These are phyloP conservation scores for Salvelinus sp. DNA, from an alignment of 2,113 vertebrate species.

Conservation along the genomic window DNA sequence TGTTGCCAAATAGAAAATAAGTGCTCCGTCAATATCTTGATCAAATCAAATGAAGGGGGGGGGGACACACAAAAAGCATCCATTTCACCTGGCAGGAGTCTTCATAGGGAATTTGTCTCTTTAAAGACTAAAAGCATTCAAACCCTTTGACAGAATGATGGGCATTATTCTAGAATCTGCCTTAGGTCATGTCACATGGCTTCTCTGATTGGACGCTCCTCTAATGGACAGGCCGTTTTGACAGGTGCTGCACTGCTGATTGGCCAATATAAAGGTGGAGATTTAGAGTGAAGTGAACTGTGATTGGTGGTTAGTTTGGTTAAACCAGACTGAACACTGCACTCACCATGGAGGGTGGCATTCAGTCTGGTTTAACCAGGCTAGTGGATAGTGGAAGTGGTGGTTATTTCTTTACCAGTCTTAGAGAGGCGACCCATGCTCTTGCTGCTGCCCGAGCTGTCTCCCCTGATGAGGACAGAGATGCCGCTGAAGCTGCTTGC, in stretches of 20 bases:
- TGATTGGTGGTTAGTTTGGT: neutral
- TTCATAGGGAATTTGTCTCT: neutral
- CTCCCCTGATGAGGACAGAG: slow-evolving; percentile 85
- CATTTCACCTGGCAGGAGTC: neutral
- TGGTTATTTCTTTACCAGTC: slow-evolving; percentile 69
- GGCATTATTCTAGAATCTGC: neutral
- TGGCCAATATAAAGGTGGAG: neutral
- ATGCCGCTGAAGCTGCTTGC: slow-evolving; percentile 93
- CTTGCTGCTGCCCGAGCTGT: slow-evolving; percentile 89
- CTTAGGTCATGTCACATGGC: neutral
- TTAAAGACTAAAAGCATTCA: neutral
- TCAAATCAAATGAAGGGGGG: neutral
- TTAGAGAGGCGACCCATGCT: slow-evolving; percentile 88
- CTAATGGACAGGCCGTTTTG: neutral
- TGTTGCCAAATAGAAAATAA: neutral
- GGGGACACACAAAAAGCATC: neutral
- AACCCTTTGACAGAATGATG: neutral
- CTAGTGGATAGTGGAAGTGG: neutral
- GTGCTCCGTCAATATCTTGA: neutral
- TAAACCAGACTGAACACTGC: neutral
- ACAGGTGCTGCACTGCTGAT: slow-evolving; percentile 26
- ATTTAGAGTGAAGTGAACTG: slow-evolving; percentile 1
- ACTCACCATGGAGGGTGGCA: neutral
- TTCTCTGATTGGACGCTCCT: neutral
- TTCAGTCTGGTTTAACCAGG: neutral